A percentile compares a stretch with the other conserved stretches of the same genome.
Conservation (phyloP, 2,797 vertebrate genomes). For the Enteromius trimaculatus region DNA sequence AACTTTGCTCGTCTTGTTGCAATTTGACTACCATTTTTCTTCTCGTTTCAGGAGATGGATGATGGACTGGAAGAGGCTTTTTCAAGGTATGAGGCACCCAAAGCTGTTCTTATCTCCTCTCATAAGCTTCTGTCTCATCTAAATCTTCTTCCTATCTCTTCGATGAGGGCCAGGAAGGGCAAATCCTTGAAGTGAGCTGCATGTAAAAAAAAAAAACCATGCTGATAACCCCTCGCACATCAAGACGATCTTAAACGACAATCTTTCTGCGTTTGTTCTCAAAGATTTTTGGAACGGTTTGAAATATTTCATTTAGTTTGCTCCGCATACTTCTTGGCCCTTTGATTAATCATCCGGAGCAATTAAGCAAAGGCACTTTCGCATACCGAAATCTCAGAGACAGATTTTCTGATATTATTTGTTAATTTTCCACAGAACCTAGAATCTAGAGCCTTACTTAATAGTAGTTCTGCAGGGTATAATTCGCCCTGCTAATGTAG, state of each 20-base stretch:
- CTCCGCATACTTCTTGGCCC: not conserved
- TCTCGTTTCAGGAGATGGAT: conserved; percentile 81
- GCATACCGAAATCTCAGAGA: not conserved
- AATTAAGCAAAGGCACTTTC: conserved; percentile 4
- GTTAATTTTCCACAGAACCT: not conserved
- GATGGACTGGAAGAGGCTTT: conserved; percentile 94
- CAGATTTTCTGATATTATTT: not conserved
- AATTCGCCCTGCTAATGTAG: not conserved
- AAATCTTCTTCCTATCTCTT: conserved; percentile 22
- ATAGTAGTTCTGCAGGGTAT: conserved; percentile 2
- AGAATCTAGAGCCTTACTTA: not conserved
- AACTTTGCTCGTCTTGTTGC: not conserved
- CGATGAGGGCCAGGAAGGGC: not conserved
- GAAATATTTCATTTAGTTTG: conserved; percentile 2
- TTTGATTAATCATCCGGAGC: conserved; percentile 20
- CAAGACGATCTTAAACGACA: not conserved
- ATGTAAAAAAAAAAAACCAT: not conserved
- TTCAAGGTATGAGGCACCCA: conserved; percentile 82
- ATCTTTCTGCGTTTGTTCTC: not conserved
- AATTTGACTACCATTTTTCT: conserved; percentile 2
- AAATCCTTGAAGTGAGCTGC: conserved; percentile 17
- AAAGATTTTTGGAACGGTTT: not conserved
- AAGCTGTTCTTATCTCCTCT: conserved; percentile 22
- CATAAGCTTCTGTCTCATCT: conserved; percentile 1
- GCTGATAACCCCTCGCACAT: not conserved